Percentiles rank a stretch among this genome's conserved stretches.
Conservation (phyloP, 2,888 invertebrate species). For the Sisyra terminalis region DNA sequence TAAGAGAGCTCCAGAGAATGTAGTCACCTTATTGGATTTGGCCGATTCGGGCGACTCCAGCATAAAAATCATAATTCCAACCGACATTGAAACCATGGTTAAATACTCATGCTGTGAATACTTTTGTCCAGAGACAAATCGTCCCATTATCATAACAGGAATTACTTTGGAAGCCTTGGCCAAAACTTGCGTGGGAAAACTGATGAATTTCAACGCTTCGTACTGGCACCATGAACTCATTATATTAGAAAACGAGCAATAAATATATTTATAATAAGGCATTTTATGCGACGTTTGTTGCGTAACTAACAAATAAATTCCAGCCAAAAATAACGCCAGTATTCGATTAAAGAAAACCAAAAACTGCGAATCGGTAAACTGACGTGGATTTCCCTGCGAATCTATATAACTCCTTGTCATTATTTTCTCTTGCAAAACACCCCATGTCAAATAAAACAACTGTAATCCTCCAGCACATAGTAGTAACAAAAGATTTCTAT, state of each 20-base stretch:
- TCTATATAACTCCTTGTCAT: constrained; percentile 50
- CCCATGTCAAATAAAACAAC: constrained; percentile 88
- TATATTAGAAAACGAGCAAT: constrained; percentile 91
- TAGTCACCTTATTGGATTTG: no score
- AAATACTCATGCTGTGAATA: constrained; percentile 86
- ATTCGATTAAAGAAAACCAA: constrained; percentile 91
- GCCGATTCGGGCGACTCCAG: constrained; percentile 50
- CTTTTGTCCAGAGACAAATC: constrained; percentile 68
- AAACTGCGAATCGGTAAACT: constrained; percentile 91
- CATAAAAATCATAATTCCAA: constrained; percentile 89
- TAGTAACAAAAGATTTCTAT: constrained; percentile 22
- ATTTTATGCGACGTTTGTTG: constrained; percentile 55
- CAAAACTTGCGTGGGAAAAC: constrained; percentile 87
- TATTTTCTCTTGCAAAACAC: constrained; percentile 91
- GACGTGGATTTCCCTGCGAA: constrained; percentile 25
- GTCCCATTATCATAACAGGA: constrained; percentile 97
- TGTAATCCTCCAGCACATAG: constrained; percentile 83
- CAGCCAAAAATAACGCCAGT: constrained; percentile 62
- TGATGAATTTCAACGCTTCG: constrained; percentile 95
- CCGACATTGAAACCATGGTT: constrained; percentile 74
- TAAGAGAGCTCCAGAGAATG: constrained; percentile 63
- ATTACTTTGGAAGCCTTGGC: constrained; percentile 98
- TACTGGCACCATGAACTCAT: constrained; percentile 99
- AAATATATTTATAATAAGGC: constrained; percentile 88
- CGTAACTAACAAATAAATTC: constrained; percentile 38